Percentiles rank a stretch among this genome's conserved stretches.
Conservation (phyloP, 1,140 invertebrate species). For the Bombus huntii region DNA sequence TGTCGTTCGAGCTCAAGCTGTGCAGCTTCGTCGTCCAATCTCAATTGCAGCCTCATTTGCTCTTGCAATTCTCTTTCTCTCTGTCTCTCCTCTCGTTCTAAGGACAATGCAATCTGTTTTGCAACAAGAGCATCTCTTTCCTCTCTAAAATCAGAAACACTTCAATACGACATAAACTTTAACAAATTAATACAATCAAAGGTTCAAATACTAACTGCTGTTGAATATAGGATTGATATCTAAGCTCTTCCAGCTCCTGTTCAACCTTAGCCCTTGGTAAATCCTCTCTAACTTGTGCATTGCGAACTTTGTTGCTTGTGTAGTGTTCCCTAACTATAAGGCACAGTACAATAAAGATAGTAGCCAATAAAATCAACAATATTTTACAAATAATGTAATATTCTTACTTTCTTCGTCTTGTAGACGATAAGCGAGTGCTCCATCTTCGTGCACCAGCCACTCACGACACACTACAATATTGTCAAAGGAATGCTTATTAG, state of each 20-base stretch:
- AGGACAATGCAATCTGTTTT: slow-evolving; percentile 85
- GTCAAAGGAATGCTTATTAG: slow-evolving; percentile 9
- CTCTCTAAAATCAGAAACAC: slow-evolving; percentile 82
- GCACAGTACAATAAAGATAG: slow-evolving; percentile 32
- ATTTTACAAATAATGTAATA: not conserved
- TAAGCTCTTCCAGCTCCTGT: slow-evolving; percentile 87
- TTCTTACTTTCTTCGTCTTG: slow-evolving; percentile 94
- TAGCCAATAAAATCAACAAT: not conserved
- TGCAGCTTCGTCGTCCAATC: slow-evolving; percentile 80
- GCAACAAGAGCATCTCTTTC: slow-evolving; percentile 88
- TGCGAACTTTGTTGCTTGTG: slow-evolving; percentile 92
- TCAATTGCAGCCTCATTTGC: slow-evolving; percentile 79
- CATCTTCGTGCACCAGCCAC: slow-evolving; percentile 96
- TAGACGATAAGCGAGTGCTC: slow-evolving; percentile 92
- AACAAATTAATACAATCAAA: not conserved
- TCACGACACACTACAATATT: slow-evolving; percentile 90
- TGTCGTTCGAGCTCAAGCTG: slow-evolving; percentile 77
- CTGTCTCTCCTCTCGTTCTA: slow-evolving; percentile 85
- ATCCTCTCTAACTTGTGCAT: slow-evolving; percentile 94
- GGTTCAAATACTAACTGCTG: slow-evolving; percentile 84
- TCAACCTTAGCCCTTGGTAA: slow-evolving; percentile 92
- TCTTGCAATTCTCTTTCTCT: slow-evolving; percentile 81
- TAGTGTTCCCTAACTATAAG: slow-evolving; percentile 90
- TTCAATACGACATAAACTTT: not conserved
- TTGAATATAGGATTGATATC: slow-evolving; percentile 85